phyloP scores from a whole-genome alignment of 2,888 invertebrate species.

The Tetranychus truncatus region DNA sequence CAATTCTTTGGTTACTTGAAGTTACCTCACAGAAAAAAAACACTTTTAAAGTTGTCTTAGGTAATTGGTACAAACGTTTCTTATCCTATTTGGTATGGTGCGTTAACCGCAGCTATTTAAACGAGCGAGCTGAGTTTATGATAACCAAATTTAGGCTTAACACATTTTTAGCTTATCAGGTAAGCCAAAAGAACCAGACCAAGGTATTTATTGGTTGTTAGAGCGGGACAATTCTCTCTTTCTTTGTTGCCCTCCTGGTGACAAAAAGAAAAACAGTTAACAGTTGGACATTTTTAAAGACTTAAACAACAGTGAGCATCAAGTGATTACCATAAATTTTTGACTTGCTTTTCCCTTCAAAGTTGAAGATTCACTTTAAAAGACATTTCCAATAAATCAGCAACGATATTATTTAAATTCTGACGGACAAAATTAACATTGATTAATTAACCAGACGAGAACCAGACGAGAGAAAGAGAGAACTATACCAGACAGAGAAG shows the following conservation, averaged over 20 bases:
- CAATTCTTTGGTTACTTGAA: too few species aligned
- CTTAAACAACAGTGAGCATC: background rate
- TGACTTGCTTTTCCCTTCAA: background rate
- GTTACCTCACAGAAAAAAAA: too few species aligned
- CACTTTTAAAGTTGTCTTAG: too few species aligned
- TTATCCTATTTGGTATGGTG: background rate
- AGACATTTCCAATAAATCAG: background rate
- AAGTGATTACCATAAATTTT: background rate
- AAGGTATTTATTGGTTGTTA: background rate
- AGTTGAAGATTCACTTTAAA: too few species aligned
- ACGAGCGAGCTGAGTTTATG: too few species aligned
- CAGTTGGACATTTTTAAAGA: background rate
- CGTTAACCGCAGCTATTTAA: too few species aligned
- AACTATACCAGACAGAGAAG: background rate
- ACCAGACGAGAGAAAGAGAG: background rate
- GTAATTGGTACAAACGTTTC: too few species aligned
- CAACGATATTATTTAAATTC: background rate
- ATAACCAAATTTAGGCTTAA: background rate
- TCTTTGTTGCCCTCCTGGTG: conserved; percentile 1
- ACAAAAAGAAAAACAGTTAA: background rate
- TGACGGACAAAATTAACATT: background rate
- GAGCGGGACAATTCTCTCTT: background rate
- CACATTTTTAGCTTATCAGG: background rate
- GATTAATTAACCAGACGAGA: background rate
- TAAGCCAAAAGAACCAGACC: background rate